Conservation (phyloP, 1,140 invertebrate species). For the Drosophila cardini region DNA sequence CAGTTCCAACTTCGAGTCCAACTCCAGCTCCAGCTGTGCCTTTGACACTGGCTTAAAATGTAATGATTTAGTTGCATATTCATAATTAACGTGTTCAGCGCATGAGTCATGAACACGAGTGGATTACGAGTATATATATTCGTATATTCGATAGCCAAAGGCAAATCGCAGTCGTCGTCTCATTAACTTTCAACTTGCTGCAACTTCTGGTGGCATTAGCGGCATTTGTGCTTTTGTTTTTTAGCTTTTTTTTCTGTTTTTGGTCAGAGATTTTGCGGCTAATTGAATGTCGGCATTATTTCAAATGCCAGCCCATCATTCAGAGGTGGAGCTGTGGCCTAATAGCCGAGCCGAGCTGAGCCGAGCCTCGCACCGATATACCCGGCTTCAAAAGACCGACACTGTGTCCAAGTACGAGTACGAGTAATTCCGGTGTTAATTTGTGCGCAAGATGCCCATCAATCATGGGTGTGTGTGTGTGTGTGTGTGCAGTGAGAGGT, state of each 20-base stretch:
- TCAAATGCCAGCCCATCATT: conserved; percentile 69
- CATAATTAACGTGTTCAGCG: conserved; percentile 69
- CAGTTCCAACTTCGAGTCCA: conserved; percentile 32
- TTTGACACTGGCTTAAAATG: conserved; percentile 81
- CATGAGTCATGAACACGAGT: conserved; percentile 46
- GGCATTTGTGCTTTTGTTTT: conserved; percentile 50
- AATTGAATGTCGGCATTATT: conserved; percentile 80
- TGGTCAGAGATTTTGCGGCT: conserved; percentile 48
- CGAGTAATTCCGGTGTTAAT: conserved; percentile 81
- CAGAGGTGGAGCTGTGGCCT: conserved; percentile 58
- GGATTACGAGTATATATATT: neutral
- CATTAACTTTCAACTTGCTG: conserved; percentile 67
- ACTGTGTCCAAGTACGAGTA: conserved; percentile 39
- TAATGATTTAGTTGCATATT: conserved; percentile 83
- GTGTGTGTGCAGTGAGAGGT: conserved; percentile 15
- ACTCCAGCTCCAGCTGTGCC: conserved; percentile 65
- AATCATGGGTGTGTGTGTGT: conserved; percentile 58
- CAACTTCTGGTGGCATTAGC: conserved; percentile 51
- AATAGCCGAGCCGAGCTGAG: conserved; percentile 44
- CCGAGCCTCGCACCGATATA: neutral
- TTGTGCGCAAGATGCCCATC: conserved; percentile 76
- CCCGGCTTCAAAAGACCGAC: neutral
- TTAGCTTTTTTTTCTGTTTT: conserved; percentile 22
- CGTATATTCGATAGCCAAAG: conserved; percentile 29
- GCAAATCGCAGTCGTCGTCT: conserved; percentile 66